Conservation (phyloP, 2,797 vertebrate genomes). For the Hozukius guyotensis region DNA sequence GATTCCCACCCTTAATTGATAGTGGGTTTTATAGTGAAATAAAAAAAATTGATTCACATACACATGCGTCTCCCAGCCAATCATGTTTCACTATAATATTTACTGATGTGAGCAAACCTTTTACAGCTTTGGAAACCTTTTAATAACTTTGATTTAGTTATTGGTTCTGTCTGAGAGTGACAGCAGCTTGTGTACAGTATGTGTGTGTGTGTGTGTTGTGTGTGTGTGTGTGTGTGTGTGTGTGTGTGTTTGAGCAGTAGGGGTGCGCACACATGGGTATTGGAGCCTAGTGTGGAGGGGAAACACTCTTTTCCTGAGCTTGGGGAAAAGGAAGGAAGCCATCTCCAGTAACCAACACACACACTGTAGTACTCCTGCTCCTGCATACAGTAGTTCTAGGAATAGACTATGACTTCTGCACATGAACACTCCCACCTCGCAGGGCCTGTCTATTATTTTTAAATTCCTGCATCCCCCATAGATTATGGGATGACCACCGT, state of each 20-base stretch:
- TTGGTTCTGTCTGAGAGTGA: background rate
- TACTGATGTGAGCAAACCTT: background rate
- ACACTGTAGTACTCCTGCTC: conserved; percentile 53
- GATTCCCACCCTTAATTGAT: no score
- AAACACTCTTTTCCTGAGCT: conserved; percentile 67
- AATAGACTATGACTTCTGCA: conserved; percentile 60
- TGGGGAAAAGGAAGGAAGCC: conserved; percentile 71
- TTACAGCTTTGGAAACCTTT: background rate
- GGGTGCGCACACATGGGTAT: conserved; percentile 19
- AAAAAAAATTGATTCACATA: background rate
- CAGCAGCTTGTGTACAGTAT: background rate
- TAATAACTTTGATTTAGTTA: background rate
- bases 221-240: background rate
- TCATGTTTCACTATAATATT: background rate
- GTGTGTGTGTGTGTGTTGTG: background rate
- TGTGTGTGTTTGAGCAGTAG: conserved; percentile 25
- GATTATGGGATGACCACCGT: conserved; percentile 59
- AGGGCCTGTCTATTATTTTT: conserved; percentile 52
- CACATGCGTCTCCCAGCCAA: background rate
- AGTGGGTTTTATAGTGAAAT: background rate
- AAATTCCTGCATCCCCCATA: conserved; percentile 36
- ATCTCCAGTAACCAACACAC: conserved; percentile 52
- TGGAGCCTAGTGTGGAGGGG: conserved; percentile 33
- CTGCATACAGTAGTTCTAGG: conserved; percentile 55
- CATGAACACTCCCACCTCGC: conserved; percentile 55